These are phyloP conservation scores for Hyles vespertilio DNA, from an alignment of 1,140 invertebrate species.

Conservation along the genomic window DNA sequence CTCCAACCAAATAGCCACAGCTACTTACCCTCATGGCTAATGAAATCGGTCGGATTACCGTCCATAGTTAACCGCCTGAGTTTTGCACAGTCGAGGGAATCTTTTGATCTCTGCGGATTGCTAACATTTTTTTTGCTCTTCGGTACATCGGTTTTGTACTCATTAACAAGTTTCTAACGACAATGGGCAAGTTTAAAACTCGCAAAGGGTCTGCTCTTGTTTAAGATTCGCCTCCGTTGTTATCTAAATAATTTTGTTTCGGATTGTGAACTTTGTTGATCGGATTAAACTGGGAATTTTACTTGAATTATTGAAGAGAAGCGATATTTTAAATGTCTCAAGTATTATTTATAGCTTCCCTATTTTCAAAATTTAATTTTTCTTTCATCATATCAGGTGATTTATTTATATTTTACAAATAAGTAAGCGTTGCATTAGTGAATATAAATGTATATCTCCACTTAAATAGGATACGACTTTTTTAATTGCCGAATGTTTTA, in stretches of 20 bases:
- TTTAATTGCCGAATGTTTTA: too few relatives aligned
- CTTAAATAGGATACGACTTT: too few relatives aligned
- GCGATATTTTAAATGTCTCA: too few relatives aligned
- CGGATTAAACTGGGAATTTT: too few relatives aligned
- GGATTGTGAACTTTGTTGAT: neutral
- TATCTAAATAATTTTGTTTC: neutral
- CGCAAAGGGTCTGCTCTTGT: slow-evolving; percentile 3
- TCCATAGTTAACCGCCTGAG: slow-evolving; percentile 26
- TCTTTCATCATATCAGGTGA: too few relatives aligned
- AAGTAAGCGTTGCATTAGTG: too few relatives aligned
- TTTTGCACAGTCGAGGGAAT: slow-evolving; percentile 31
- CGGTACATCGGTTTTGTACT: slow-evolving; percentile 3
- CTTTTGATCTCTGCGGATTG: slow-evolving; percentile 28
- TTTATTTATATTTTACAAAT: too few relatives aligned
- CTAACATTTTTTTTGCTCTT: slow-evolving; percentile 18
- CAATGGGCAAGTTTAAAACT: slow-evolving; percentile 2
- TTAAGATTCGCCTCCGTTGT: neutral
- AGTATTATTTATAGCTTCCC: too few relatives aligned
- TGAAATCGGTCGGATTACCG: slow-evolving; percentile 15
- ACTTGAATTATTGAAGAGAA: too few relatives aligned
- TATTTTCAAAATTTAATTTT: too few relatives aligned
- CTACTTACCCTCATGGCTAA: slow-evolving; percentile 3
- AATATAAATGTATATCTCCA: too few relatives aligned
- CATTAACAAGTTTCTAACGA: slow-evolving; percentile 8
- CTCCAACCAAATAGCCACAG: slow-evolving; percentile 5